Percentiles rank a stretch among this genome's conserved stretches.
These are phyloP conservation scores for Apus apus DNA, from an alignment of 2,113 vertebrate genomes.

Conservation along the genomic window DNA sequence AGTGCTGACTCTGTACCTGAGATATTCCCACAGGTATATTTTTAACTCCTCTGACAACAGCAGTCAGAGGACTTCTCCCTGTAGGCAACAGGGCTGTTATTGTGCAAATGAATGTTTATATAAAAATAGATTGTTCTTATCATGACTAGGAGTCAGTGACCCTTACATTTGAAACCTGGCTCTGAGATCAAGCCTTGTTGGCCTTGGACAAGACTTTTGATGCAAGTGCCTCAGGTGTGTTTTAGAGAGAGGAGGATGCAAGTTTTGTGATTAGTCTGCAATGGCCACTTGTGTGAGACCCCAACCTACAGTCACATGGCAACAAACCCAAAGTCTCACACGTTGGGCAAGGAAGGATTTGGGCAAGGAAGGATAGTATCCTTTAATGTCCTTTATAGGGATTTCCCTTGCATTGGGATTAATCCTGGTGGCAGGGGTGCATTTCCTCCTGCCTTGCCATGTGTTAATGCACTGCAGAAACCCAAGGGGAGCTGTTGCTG, in stretches of 20 bases:
- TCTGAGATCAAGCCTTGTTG: neutral
- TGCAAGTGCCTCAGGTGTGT: neutral
- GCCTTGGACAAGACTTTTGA: neutral
- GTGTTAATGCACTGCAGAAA: neutral
- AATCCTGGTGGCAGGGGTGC: neutral
- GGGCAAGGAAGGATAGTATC: neutral
- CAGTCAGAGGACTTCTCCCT: neutral
- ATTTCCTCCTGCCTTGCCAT: neutral
- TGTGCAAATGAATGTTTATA: constrained; percentile 26
- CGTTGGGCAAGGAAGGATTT: neutral
- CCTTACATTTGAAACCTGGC: neutral
- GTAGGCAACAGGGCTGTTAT: neutral
- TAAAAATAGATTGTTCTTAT: constrained; percentile 16
- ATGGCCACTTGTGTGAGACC: fast-evolving
- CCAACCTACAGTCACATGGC: fast-evolving
- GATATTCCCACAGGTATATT: constrained; percentile 13
- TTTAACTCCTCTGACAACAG: neutral
- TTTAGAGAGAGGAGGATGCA: neutral
- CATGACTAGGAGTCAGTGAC: neutral
- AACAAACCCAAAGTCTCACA: neutral
- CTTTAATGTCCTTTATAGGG: neutral
- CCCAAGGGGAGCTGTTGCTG: no score
- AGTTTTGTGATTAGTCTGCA: neutral
- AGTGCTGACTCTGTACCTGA: neutral
- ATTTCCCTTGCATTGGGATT: neutral